phyloP scores from a whole-genome alignment of 2,113 vertebrate genomes.

The Hemibagrus wyckioides region DNA sequence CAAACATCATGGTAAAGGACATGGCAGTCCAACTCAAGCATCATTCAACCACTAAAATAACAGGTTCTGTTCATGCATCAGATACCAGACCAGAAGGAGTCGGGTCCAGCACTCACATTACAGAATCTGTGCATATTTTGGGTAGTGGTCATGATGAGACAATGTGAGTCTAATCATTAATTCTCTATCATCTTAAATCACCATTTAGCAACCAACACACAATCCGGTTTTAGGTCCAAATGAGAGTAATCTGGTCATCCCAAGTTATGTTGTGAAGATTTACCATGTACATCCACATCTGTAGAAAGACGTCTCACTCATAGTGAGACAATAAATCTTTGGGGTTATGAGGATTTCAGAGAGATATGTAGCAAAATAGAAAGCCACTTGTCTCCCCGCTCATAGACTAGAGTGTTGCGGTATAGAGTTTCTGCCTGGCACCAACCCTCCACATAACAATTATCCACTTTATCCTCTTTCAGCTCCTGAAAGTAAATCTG shows the following conservation, averaged over 20 bases:
- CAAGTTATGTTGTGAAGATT: neutral
- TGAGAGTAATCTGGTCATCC: neutral
- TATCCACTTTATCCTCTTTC: constrained; percentile 17
- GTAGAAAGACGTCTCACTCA: neutral
- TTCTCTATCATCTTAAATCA: neutral
- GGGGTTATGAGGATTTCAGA: neutral
- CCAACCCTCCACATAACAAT: neutral
- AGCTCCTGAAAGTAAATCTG: constrained; percentile 8
- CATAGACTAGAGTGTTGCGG: neutral
- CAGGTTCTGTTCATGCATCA: neutral
- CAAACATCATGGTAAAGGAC: neutral
- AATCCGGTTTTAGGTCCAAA: neutral
- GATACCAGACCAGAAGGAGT: neutral
- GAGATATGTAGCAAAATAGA: neutral
- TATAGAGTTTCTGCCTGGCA: neutral
- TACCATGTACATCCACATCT: neutral
- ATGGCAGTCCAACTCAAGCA: neutral
- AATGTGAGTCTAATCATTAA: neutral
- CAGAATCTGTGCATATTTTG: neutral
- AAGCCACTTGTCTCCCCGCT: neutral
- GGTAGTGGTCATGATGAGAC: neutral
- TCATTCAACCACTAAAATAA: neutral
- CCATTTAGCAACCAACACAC: neutral
- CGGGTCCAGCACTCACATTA: neutral
- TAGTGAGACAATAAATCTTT: neutral